Evolutionary conservation across 1,140 invertebrate species (phyloP), one percentile per base, ranked within the genome.

Genomic region (Drosophila chauvacae): DNA sequence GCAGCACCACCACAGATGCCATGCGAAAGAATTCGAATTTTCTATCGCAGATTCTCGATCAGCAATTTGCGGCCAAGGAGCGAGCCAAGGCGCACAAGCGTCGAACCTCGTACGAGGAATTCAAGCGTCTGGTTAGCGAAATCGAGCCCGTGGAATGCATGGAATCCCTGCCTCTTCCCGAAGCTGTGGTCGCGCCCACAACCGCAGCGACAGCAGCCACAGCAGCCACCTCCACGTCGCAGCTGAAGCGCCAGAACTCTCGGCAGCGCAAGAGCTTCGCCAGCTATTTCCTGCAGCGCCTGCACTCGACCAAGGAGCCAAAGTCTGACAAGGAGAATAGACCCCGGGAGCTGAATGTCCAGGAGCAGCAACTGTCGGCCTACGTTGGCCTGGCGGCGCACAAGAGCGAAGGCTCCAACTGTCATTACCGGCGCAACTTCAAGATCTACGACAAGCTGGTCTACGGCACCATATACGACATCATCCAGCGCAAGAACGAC

Each of bases 21-120:
- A 77, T 92, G 83, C 88, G 91, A 76, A 92, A 92, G 77, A 92
- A 92, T 81, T 92, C 91, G 4, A 90, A 92, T 91, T 91, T 91
- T 88, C 88, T 92, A 87, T 92, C 91, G 51, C 85, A 87, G 60
- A 92, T 92, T 81, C 91, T 92, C 66, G 91, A 92, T 85, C 88
- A 92, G 28, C 82, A 92, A 53, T 70, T 92, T 81, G 76, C 81
- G 76, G 79, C 61, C 65, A 87, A 90, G 68, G 85, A 92, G 64
- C 84, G 91, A 39, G 91, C 87, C 66, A 92, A 92, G 50, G 91
- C 92, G 48, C 90, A 92, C 55, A 81, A 84, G 44, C 90, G 92
- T 42, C 90, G 92, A 64, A 93, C 92, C 56, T 93, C 92, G 20
- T 92, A 92, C 63, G 92, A 93, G 72, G 92, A 93, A 81, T 93